phyloP scores from a whole-genome alignment of 2,888 invertebrate genomes.

The Scaptomyza flava region DNA sequence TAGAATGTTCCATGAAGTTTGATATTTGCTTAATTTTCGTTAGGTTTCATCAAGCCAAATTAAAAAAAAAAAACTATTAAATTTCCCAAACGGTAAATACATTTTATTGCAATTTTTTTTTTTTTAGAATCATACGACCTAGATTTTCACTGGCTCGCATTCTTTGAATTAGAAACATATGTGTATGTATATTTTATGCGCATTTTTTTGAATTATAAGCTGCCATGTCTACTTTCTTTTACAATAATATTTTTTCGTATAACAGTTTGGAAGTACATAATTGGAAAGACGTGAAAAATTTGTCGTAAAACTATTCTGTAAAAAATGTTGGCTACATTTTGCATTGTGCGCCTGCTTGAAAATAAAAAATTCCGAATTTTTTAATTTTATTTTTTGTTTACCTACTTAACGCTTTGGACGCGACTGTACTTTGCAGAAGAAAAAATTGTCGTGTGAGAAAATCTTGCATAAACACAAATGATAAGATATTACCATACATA shows the following conservation, averaged over 20 bases:
- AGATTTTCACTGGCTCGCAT: conserved; percentile 36
- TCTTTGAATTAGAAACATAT: conserved; percentile 51
- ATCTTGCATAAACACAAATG: conserved; percentile 39
- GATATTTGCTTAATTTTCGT: conserved; percentile 12
- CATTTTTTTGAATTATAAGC: conserved; percentile 55
- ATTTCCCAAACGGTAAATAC: too few species aligned
- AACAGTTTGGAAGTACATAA: conserved; percentile 31
- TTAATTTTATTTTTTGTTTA: conserved; percentile 11
- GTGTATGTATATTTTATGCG: conserved; percentile 40
- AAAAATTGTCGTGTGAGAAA: background rate
- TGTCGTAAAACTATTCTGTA: conserved; percentile 19
- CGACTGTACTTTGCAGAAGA: conserved; percentile 41
- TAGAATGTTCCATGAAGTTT: conserved; percentile 11
- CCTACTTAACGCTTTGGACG: conserved; percentile 24
- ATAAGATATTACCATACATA: conserved; percentile 51
- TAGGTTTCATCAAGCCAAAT: conserved; percentile 17
- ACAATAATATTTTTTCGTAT: conserved; percentile 29
- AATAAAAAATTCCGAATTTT: conserved; percentile 23
- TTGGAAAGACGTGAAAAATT: conserved; percentile 7
- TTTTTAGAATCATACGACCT: conserved; percentile 34
- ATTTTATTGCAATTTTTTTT: conserved; percentile 34
- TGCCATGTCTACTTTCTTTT: conserved; percentile 4
- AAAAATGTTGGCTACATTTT: conserved; percentile 23
- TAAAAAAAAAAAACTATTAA: background rate
- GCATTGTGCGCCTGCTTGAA: conserved; percentile 16